These are phyloP conservation scores for Drosophila vallismaia DNA, from an alignment of 2,888 invertebrate species.

Conservation along the genomic window DNA sequence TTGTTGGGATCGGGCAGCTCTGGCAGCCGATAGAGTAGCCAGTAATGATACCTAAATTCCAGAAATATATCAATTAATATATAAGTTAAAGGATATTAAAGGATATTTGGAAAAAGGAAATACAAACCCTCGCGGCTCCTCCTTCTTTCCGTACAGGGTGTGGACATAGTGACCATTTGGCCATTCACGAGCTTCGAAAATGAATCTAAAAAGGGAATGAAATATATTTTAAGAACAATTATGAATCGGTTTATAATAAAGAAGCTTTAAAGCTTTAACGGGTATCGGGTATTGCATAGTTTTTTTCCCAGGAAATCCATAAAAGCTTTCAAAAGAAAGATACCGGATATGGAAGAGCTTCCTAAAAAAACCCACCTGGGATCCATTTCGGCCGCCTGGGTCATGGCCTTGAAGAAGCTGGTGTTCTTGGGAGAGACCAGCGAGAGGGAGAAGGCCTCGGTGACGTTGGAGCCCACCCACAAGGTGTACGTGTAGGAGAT, in stretches of 20 bases:
- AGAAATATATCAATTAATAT: not conserved
- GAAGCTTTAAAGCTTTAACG: no score
- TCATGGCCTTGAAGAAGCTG: slow-evolving; percentile 90
- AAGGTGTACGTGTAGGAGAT: slow-evolving; percentile 93
- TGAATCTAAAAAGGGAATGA: slow-evolving; percentile 83
- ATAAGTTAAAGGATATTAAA: no score
- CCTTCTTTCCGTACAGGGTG: slow-evolving; percentile 87
- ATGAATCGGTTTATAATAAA: no score
- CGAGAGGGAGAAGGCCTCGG: slow-evolving; percentile 91
- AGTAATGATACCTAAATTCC: slow-evolving; percentile 90
- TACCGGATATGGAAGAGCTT: not conserved
- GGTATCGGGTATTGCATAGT: no score
- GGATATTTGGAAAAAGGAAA: not conserved
- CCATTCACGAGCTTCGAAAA: slow-evolving; percentile 94
- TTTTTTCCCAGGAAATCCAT: no score
- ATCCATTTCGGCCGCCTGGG: slow-evolving; percentile 92
- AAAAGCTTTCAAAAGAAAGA: no score
- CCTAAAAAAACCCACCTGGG: slow-evolving; percentile 82
- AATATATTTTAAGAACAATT: not conserved
- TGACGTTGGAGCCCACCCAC: slow-evolving; percentile 94
- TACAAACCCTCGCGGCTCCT: slow-evolving; percentile 83
- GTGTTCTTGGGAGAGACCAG: slow-evolving; percentile 90
- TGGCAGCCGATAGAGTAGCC: slow-evolving; percentile 93
- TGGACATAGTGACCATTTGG: slow-evolving; percentile 96
- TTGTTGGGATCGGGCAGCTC: slow-evolving; percentile 91